These are phyloP conservation scores for Deroptyus accipitrinus DNA, from an alignment of 2,113 vertebrate species.

Conservation along the genomic window DNA sequence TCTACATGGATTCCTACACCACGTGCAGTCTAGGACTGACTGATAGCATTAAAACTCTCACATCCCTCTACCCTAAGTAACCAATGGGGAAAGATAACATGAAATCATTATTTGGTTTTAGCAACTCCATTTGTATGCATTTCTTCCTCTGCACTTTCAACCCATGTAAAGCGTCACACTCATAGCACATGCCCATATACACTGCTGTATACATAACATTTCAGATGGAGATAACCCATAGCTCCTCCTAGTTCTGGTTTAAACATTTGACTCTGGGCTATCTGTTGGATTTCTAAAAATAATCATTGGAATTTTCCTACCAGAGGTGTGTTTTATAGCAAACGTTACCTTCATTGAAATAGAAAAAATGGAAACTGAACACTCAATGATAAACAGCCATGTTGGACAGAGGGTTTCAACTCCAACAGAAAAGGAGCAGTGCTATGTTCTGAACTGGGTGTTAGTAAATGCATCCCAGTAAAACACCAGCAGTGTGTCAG, in stretches of 20 bases:
- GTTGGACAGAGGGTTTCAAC: not conserved
- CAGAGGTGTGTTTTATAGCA: not conserved
- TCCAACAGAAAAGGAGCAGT: not conserved
- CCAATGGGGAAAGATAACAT: not conserved
- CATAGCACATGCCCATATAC: not conserved
- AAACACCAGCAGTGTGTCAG: not conserved
- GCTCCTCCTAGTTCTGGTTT: not conserved
- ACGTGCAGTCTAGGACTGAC: not conserved
- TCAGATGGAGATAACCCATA: not conserved
- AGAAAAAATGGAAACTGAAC: not conserved
- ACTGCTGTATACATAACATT: not conserved
- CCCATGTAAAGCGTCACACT: not conserved
- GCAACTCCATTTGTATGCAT: not conserved
- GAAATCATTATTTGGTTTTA: not conserved
- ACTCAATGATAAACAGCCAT: not conserved
- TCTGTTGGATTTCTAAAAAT: not conserved
- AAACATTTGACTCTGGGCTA: not conserved
- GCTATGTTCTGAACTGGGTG: not conserved
- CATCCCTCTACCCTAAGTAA: not conserved
- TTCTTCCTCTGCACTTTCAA: not conserved
- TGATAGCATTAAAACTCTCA: not conserved
- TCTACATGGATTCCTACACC: not conserved
- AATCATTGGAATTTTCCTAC: not conserved
- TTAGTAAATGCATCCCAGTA: not conserved
- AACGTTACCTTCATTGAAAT: not conserved